These are phyloP conservation scores for Trissolcus japonicus DNA, from an alignment of 2,888 invertebrate genomes.

Conservation along the genomic window DNA sequence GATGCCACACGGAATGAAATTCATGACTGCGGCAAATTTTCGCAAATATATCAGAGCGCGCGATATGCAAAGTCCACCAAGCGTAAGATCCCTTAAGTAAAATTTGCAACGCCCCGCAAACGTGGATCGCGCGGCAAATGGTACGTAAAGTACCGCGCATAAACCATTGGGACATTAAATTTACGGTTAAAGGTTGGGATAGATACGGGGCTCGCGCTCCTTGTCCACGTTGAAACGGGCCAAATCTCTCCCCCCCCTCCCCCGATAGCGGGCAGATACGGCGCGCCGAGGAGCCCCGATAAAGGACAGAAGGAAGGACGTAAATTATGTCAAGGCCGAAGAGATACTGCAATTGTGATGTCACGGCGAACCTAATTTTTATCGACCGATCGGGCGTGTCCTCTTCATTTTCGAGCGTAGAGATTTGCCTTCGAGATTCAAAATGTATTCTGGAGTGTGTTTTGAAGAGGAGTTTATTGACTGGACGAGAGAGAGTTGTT, in stretches of 20 bases:
- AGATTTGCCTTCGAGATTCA: slow-evolving; percentile 1
- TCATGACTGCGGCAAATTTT: slow-evolving; percentile 26
- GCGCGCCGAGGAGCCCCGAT: slow-evolving; percentile 22
- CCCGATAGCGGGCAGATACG: slow-evolving; percentile 22
- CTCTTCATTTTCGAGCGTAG: neutral
- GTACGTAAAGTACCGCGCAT: slow-evolving; percentile 47
- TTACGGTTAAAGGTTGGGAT: slow-evolving; percentile 47
- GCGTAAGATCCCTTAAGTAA: slow-evolving; percentile 48
- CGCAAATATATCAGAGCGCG: slow-evolving; percentile 22
- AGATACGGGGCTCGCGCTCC: slow-evolving; percentile 44
- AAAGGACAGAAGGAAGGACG: slow-evolving; percentile 18
- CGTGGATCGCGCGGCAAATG: slow-evolving; percentile 43
- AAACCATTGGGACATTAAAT: slow-evolving; percentile 52
- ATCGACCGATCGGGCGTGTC: slow-evolving; percentile 4
- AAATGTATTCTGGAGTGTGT: neutral
- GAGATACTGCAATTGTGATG: slow-evolving; percentile 35
- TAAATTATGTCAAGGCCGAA: slow-evolving; percentile 27
- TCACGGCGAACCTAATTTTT: slow-evolving; percentile 31
- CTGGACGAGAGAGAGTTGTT: neutral
- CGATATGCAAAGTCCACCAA: slow-evolving; percentile 45
- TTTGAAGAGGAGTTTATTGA: slow-evolving; percentile 10
- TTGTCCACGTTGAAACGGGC: slow-evolving; percentile 34
- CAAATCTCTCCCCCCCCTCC: slow-evolving; percentile 12
- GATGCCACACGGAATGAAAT: slow-evolving; percentile 23
- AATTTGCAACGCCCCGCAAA: slow-evolving; percentile 45